Conservation (phyloP, 2,797 vertebrate species). For the Harpagifer antarcticus region DNA sequence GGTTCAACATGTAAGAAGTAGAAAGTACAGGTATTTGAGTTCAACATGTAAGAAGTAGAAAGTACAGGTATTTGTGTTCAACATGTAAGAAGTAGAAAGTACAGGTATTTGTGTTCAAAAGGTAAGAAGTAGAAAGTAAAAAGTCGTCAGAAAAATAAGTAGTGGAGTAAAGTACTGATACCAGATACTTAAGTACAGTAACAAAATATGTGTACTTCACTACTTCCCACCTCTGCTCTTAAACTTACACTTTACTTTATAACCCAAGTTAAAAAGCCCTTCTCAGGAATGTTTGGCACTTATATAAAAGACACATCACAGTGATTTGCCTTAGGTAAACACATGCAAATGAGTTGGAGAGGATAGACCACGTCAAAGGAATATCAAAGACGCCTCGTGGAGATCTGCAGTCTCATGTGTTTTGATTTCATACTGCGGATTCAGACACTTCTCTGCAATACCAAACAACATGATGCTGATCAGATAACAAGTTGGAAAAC, state of each 20-base stretch:
- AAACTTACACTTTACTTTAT: background rate
- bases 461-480: constrained; percentile 5
- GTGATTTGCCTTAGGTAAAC: constrained; percentile 12
- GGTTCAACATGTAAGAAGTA: no score
- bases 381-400: constrained; percentile 7
- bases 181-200: no score
- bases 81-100: no score
- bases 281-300: constrained; percentile 15
- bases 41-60: no score
- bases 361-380: background rate
- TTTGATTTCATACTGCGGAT: constrained; percentile 1
- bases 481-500: constrained; percentile 19
- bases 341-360: constrained; percentile 21
- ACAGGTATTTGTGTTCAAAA: no score
- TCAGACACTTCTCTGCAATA: background rate
- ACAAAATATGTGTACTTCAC: no score
- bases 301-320: constrained; percentile 15
- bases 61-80: no score
- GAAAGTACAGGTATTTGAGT: no score
- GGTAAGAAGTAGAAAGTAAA: no score
- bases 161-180: no score
- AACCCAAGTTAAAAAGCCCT: background rate
- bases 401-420: background rate
- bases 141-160: no score
- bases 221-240: background rate